These are phyloP conservation scores for Hemibagrus guttatus DNA, from an alignment of 2,797 vertebrate genomes.

Conservation along the genomic window DNA sequence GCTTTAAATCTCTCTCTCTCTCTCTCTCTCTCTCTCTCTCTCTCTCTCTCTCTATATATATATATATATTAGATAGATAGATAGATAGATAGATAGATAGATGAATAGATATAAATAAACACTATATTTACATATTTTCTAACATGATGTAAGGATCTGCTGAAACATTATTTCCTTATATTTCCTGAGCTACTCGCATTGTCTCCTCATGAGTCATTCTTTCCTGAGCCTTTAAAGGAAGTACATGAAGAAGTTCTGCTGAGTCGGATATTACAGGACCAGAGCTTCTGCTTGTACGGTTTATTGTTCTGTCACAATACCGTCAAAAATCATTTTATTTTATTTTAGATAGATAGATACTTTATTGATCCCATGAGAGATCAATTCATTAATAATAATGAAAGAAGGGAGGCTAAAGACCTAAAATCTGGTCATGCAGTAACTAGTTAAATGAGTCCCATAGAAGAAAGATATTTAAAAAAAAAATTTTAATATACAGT, in stretches of 20 bases:
- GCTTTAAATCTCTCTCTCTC: not conserved
- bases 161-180: not conserved
- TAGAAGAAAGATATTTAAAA: not conserved
- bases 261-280: not conserved
- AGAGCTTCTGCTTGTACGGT: not conserved
- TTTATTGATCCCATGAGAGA: too few relatives aligned
- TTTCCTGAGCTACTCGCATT: not conserved
- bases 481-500: not conserved
- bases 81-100: too few relatives aligned
- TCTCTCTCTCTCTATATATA: not conserved
- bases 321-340: not conserved
- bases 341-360: not conserved
- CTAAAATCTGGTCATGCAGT: not conserved
- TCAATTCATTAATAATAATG: not conserved
- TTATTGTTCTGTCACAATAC: not conserved
- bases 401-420: not conserved
- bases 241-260: not conserved
- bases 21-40: not conserved
- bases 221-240: slow-evolving; percentile 8
- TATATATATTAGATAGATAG: too few relatives aligned
- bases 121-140: not conserved
- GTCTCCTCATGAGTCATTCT: not conserved
- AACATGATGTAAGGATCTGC: not conserved
- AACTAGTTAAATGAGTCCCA: not conserved
- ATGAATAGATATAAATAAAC: not conserved